Percentiles rank a stretch among this genome's conserved stretches.
Evolutionary conservation across 2,797 vertebrate species (phyloP).

Genomic region (Coreius guichenoti): DNA sequence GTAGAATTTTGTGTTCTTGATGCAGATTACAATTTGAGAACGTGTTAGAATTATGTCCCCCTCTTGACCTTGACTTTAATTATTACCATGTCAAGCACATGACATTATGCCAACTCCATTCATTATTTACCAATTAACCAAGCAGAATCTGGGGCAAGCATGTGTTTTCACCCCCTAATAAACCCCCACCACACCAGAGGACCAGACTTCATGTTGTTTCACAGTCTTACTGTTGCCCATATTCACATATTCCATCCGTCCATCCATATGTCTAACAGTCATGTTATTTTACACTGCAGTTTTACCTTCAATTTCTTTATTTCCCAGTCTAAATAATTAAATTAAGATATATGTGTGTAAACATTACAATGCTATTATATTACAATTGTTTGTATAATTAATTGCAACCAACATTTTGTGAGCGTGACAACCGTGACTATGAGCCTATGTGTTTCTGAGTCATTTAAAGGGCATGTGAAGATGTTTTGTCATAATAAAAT

Average conservation of each 20-base stretch:
- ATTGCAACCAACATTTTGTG: not conserved
- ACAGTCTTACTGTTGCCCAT: not conserved
- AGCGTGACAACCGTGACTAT: not conserved
- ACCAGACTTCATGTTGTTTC: not conserved
- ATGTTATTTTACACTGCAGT: not conserved
- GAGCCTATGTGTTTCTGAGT: conserved; percentile 12
- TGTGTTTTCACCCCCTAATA: not conserved
- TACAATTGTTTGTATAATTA: not conserved
- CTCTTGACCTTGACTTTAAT: conserved; percentile 12
- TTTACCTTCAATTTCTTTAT: not conserved
- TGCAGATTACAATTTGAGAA: not conserved
- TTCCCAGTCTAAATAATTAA: not conserved
- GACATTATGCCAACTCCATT: conserved; percentile 9
- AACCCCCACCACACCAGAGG: not conserved
- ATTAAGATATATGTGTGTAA: not conserved
- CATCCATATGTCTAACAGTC: not conserved
- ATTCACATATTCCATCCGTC: not conserved
- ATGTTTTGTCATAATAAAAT: conserved; percentile 3
- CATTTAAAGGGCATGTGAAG: conserved; percentile 8
- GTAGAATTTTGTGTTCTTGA: not conserved
- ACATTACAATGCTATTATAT: not conserved
- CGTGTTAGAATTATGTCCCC: not conserved
- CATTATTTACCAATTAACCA: conserved; percentile 30
- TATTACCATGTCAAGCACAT: not conserved
- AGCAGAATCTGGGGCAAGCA: conserved; percentile 25